These are phyloP conservation scores for Heliothis subflexa DNA, from an alignment of 1,140 invertebrate genomes.

Conservation along the genomic window DNA sequence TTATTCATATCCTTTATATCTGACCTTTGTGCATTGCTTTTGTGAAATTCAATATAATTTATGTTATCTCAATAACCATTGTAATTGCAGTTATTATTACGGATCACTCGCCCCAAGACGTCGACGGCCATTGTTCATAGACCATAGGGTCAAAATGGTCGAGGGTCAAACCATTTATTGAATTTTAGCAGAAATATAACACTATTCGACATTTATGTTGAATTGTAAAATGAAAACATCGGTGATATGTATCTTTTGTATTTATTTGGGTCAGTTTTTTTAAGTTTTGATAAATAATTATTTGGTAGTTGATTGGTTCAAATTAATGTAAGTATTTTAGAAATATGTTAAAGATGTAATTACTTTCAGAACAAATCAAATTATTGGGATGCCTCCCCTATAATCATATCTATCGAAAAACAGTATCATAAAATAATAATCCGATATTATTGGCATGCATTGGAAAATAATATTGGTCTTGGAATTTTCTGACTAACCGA, in stretches of 20 bases:
- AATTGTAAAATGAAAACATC: slow-evolving; percentile 58
- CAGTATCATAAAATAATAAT: too few species aligned
- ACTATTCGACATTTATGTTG: slow-evolving; percentile 71
- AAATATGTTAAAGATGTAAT: not conserved
- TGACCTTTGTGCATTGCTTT: slow-evolving; percentile 50
- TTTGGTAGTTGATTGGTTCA: not conserved
- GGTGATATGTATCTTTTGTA: slow-evolving; percentile 27
- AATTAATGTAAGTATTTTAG: not conserved
- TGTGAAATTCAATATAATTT: slow-evolving; percentile 71
- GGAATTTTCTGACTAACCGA: too few species aligned
- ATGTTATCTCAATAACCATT: slow-evolving; percentile 79
- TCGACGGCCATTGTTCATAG: slow-evolving; percentile 60
- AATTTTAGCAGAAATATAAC: slow-evolving; percentile 71
- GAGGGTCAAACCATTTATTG: slow-evolving; percentile 79
- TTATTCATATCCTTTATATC: slow-evolving; percentile 41
- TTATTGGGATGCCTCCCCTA: too few species aligned
- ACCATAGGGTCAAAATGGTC: slow-evolving; percentile 80
- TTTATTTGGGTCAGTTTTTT: slow-evolving; percentile 9
- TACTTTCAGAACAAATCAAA: too few species aligned
- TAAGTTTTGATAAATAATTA: not conserved
- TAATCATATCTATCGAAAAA: too few species aligned
- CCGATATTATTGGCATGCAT: too few species aligned
- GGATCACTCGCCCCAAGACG: slow-evolving; percentile 81
- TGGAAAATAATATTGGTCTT: too few species aligned
- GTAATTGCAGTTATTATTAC: slow-evolving; percentile 79